Base-by-base conservation (phyloP, 2,888 invertebrate species). In the Diarsia rubi region DNA sequence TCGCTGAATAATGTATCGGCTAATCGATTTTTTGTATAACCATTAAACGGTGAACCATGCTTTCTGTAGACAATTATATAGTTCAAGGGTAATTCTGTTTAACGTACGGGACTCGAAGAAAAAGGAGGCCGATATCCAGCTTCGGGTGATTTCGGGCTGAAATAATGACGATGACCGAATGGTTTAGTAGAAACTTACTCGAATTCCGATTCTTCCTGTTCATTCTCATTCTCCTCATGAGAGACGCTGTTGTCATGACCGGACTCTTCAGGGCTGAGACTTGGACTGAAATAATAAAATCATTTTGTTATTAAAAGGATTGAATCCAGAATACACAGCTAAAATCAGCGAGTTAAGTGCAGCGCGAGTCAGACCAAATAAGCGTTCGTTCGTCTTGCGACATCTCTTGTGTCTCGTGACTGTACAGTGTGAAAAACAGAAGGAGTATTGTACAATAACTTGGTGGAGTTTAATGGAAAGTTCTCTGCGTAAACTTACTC, bases 401-500 rank as follows among this genome's bases (percentile, higher is more conserved):
- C 24, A 24, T 14, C 54, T n/a, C n/a, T n/a, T n/a, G n/a, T 0
- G 54, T 24, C 27, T 47, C 1, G 4, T 49, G 19, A 11, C n/a
- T 27, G 27, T 57, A 57, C 8, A 37, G 27, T 16, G 24, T 27
- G 19, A 3, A 59, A 27, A 44, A 24, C 21, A 21, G 19, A 37
- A 57, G 16, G 31, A 37, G 19, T n/a, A 44, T 31, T 42, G 19
- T 21, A 11, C 37, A 14, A 24, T 69, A 19, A 45, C 19, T 19
- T 37, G 68, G 21, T 16, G 16, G n/a, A 54, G 19, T 42, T 31
- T 2, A 16, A 78, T 11, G 44, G 16, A 42, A 44, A 31, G 4
- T 60, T 70, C 16, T 24, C 16, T 49, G 24, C 3, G 21, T 27
- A 14, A 63, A 42, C 79, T 76, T 63, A 76, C 76, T 76, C 76